A percentile compares a stretch with the other conserved stretches of the same genome.
Evolutionary conservation across 1,140 invertebrate genomes (phyloP).

Genomic region (Pantala flavescens): DNA sequence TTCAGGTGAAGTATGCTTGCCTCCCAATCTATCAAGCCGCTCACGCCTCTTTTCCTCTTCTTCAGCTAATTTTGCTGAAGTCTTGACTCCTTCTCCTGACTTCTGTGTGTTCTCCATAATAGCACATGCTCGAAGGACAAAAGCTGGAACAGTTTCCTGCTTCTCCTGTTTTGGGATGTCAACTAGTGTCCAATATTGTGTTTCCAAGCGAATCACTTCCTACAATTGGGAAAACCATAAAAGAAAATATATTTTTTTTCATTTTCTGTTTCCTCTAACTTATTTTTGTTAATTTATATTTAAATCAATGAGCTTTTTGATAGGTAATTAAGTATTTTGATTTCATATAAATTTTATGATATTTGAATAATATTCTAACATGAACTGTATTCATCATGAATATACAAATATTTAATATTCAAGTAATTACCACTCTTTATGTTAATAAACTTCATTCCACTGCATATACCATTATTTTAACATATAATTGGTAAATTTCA

Average conservation of each 20-base stretch:
- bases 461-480: too few relatives aligned
- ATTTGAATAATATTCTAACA: too few relatives aligned
- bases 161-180: slow-evolving; percentile 62
- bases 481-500: too few relatives aligned
- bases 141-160: slow-evolving; percentile 40
- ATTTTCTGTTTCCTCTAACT: too few relatives aligned
- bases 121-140: slow-evolving; percentile 76
- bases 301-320: neutral
- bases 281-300: neutral
- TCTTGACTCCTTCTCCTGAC: slow-evolving; percentile 77
- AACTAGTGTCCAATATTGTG: slow-evolving; percentile 85
- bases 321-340: too few relatives aligned
- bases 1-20: slow-evolving; percentile 38
- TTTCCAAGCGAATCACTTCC: slow-evolving; percentile 85
- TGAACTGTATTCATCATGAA: too few relatives aligned
- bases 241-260: too few relatives aligned
- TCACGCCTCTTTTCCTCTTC: slow-evolving; percentile 72
- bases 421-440: too few relatives aligned
- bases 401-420: too few relatives aligned
- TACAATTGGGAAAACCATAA: slow-evolving; percentile 32
- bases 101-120: slow-evolving; percentile 86
- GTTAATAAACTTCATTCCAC: too few relatives aligned
- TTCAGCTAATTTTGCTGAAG: slow-evolving; percentile 66
- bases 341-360: too few relatives aligned
- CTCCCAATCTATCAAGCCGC: slow-evolving; percentile 71